Evolutionary conservation across 2,888 invertebrate genomes (phyloP), one percentile per base, ranked within the genome.

Genomic region (Alviniconcha strummeri): DNA sequence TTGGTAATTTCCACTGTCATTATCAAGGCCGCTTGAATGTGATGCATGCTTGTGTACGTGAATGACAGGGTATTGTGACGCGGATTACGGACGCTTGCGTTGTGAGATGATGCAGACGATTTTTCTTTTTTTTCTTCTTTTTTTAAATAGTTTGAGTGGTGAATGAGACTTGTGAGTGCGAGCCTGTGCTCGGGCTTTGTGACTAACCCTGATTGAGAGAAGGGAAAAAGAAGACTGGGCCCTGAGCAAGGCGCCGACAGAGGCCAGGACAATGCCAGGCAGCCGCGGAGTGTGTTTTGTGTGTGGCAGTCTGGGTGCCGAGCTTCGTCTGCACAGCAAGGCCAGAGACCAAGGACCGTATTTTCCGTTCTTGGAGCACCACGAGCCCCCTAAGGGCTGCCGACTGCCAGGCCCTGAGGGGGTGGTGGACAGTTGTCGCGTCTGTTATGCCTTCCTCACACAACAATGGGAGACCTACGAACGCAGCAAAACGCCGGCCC

Each of bases 391-490:
- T 0, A 94, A 95, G 84, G 96, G 96, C n/a, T 94, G 95, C 89
- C 93, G 94, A 72, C 88, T 89, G 15, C 93, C 93, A 13, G 90
- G 89, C 55, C 86, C 90, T 17, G 94, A 94, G 84, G 94, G 94
- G 6, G 88, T 90, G 36, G 96, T 97, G 71, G 95, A 96, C 89
- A 96, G 96, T 84, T 98, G 98, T 94, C 96, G 96, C 93, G 95
- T 98, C 60, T 98, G 98, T 94, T 97, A 96, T 94, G 96, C 96
- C 81, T 95, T 97, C 91, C 95, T 98, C 75, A 95, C 96, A 83
- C 97, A 97, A 93, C 98, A 98, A 94, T 98, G 98, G 98, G 97
- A 98, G 91, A 95, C 96, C 87, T 97, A 97, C 93, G 98, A 98
- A 94, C 95, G 96, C 75, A 96, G 96, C 91, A 96, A 96, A 92